Evolutionary conservation across 2,888 invertebrate species (phyloP), one percentile per base, ranked within the genome.

Genomic region (Caenorhabditis uteleia): DNA sequence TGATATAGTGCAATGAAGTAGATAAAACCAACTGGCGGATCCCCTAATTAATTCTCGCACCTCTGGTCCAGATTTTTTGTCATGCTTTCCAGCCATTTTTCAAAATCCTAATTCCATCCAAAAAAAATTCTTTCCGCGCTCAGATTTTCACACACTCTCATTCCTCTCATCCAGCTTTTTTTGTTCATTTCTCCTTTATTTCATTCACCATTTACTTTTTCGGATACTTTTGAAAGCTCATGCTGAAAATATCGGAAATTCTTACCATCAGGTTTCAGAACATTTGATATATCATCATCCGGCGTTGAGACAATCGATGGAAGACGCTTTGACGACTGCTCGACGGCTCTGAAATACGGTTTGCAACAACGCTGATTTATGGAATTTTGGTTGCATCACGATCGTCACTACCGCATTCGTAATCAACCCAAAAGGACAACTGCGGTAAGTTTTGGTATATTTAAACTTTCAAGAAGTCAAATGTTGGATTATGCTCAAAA

Each of bases 381-480:
- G 73, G 73, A 73, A 68, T 68, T 73, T 70, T 73, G 73, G 73
- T 44, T 69, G 39, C 69, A 72, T 46, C 69, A 72, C 67, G 69
- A 69, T 60, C 67, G 72, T 16, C 72, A 72, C 56, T 64, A 69
- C 50, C 69, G 68, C 25, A 51, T 55, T 53, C 67, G 67, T 36
- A 65, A 61, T 51, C 69, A 69, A 59, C 62, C 58, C 27, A 69
- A 68, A 61, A 67, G 72, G 49, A 72, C 72, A 10, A 69, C 69
- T 39, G 72, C 67, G 58, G 72, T 72, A 27, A 54, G 72, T 67
- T 36, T n/a, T n/a, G n/a, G n/a, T n/a, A n/a, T n/a, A n/a, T n/a
- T n/a, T n/a, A n/a, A n/a, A n/a, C n/a, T n/a, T n/a, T n/a, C n/a
- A n/a, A n/a, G n/a, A n/a, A n/a, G n/a, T n/a, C n/a, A n/a, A 25